Conservation (phyloP, 2,797 vertebrate genomes). For the Tokudaia tokunoshimensis region DNA sequence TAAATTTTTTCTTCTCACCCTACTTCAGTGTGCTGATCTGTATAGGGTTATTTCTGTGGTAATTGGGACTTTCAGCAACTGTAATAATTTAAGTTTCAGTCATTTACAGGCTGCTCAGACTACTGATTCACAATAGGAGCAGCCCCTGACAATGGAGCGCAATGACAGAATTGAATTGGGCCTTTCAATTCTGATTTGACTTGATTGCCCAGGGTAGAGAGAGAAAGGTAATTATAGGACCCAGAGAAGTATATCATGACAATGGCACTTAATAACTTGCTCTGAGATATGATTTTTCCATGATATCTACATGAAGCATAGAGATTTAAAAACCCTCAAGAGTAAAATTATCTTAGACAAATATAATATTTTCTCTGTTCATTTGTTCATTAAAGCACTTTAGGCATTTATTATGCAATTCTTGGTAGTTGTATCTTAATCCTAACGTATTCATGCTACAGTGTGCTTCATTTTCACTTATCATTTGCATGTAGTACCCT, state of each 20-base stretch:
- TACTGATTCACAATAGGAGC: slow-evolving; percentile 64
- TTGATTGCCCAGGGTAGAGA: slow-evolving; percentile 61
- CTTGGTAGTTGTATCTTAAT: background rate
- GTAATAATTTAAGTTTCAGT: slow-evolving; percentile 72
- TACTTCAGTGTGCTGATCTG: background rate
- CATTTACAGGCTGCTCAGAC: slow-evolving; percentile 61
- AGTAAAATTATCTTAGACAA: slow-evolving; percentile 58
- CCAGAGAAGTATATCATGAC: slow-evolving; percentile 50
- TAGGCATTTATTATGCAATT: background rate
- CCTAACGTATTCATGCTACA: background rate
- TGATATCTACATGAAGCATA: slow-evolving; percentile 3
- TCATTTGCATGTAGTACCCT: background rate
- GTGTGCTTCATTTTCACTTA: background rate
- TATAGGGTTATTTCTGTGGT: slow-evolving; percentile 57
- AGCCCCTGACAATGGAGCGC: slow-evolving; percentile 25
- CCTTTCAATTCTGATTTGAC: slow-evolving; percentile 71
- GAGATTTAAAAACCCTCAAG: slow-evolving; percentile 37
- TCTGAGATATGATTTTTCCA: slow-evolving; percentile 50
- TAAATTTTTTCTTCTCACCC: slow-evolving; percentile 9
- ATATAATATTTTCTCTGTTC: background rate
- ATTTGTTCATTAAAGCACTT: slow-evolving; percentile 22
- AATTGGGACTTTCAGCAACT: slow-evolving; percentile 44
- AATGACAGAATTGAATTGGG: slow-evolving; percentile 57
- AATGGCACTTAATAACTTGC: slow-evolving; percentile 69
- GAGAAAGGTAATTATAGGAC: slow-evolving; percentile 66